phyloP scores from a whole-genome alignment of 1,140 invertebrate species.

The Drosophila gunungcola region DNA sequence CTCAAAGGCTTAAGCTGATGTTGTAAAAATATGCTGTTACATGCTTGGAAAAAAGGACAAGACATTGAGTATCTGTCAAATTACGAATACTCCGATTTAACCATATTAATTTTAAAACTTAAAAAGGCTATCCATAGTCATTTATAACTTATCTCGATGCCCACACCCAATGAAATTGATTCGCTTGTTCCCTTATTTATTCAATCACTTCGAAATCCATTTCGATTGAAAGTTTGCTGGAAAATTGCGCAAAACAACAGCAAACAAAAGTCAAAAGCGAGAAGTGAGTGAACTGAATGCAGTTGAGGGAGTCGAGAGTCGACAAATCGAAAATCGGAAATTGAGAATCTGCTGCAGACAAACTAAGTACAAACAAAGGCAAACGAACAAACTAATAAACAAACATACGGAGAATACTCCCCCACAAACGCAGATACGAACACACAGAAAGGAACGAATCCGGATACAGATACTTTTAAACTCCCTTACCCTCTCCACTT shows the following conservation, averaged over 20 bases:
- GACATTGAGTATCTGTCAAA: too few relatives aligned
- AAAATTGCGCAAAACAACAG: slow-evolving; percentile 35
- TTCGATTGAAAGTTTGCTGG: slow-evolving; percentile 35
- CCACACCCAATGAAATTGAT: slow-evolving; percentile 22
- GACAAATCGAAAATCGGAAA: slow-evolving; percentile 80
- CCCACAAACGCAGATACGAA: slow-evolving; percentile 22
- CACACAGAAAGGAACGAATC: slow-evolving; percentile 10
- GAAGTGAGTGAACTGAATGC: slow-evolving; percentile 52
- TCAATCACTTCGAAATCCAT: slow-evolving; percentile 39
- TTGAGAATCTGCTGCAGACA: slow-evolving; percentile 61
- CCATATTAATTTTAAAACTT: neutral
- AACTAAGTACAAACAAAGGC: slow-evolving; percentile 6
- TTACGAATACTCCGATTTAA: too few relatives aligned
- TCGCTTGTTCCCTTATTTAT: slow-evolving; percentile 17
- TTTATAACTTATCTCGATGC: neutral
- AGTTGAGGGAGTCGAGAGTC: slow-evolving; percentile 39
- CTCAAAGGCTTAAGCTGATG: too few relatives aligned
- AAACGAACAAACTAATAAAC: slow-evolving; percentile 4
- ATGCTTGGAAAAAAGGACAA: too few relatives aligned
- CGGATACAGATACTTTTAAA: slow-evolving; percentile 19
- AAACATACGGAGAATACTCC: slow-evolving; percentile 8
- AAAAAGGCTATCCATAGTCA: neutral
- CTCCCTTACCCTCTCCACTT: neutral
- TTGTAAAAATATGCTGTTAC: too few relatives aligned
- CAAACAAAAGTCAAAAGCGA: slow-evolving; percentile 36